Evolutionary conservation across 2,113 vertebrate species (phyloP).

Genomic region (Phylloscopus trochilus): DNA sequence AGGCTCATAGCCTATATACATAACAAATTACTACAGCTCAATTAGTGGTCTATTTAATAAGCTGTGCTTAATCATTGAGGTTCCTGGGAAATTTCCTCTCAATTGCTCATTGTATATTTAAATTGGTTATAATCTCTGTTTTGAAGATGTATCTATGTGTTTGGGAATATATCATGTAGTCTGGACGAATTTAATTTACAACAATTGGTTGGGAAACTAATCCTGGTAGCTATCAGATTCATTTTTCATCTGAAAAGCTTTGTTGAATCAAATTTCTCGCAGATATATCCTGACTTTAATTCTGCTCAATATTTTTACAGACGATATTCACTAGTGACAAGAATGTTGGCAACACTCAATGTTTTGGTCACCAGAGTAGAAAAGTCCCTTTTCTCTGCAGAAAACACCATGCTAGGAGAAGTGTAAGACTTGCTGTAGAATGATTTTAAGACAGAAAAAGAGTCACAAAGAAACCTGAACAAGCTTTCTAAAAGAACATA

Average conservation of each 20-base stretch:
- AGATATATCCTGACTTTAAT: not conserved
- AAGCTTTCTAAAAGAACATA: not conserved
- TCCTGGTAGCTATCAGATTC: not conserved
- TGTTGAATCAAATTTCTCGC: not conserved
- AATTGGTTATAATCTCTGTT: not conserved
- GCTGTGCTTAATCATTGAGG: not conserved
- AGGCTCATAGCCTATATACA: not conserved
- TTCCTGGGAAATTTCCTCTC: not conserved
- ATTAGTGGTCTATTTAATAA: not conserved
- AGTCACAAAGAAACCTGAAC: not conserved
- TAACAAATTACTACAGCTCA: not conserved
- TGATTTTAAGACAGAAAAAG: not conserved
- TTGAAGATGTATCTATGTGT: not conserved
- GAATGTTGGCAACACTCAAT: not conserved
- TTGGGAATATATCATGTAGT: not conserved
- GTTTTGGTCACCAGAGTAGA: not conserved
- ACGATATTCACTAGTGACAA: not conserved
- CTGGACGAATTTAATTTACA: not conserved
- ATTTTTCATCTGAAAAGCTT: not conserved
- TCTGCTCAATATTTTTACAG: not conserved
- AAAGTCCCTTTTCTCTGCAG: not conserved
- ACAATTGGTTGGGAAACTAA: not conserved
- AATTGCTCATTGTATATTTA: not conserved
- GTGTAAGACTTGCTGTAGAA: not conserved
- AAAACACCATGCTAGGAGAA: not conserved